These are phyloP conservation scores for Phalacrocorax pelagicus DNA, from an alignment of 2,113 vertebrate species.

Conservation along the genomic window DNA sequence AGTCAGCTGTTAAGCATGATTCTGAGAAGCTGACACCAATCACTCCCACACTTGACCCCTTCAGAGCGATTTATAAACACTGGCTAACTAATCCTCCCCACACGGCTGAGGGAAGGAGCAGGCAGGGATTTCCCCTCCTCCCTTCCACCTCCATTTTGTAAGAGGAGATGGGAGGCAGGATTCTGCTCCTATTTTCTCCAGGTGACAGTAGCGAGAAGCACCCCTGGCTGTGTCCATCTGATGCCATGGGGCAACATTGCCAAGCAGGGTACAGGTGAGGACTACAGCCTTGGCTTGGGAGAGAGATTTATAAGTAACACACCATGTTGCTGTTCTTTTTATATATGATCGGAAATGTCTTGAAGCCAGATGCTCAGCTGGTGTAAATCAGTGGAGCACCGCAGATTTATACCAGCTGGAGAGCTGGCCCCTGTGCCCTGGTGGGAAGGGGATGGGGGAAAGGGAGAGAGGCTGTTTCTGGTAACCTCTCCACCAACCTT, in stretches of 20 bases:
- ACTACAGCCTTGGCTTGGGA: background rate
- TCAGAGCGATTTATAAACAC: background rate
- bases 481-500: conserved; percentile 32
- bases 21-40: background rate
- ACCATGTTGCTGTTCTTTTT: conserved; percentile 3
- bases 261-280: background rate
- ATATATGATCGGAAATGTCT: conserved; percentile 34
- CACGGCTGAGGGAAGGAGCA: background rate
- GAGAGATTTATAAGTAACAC: background rate
- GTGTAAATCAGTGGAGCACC: conserved; percentile 44
- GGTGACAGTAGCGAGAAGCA: background rate
- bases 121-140: background rate
- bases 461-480: conserved; percentile 38
- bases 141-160: background rate
- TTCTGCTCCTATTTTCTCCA: background rate
- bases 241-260: rapidly evolving
- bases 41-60: background rate
- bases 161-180: background rate
- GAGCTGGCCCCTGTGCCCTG: background rate
- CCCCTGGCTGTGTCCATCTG: background rate
- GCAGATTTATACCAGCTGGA: conserved; percentile 58
- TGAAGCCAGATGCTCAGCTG: conserved; percentile 56
- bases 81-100: background rate
- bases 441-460: conserved; percentile 1
- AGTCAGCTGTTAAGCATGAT: rapidly evolving